Base-by-base conservation (phyloP, 2,797 vertebrate species). In the Diceros bicornis region DNA sequence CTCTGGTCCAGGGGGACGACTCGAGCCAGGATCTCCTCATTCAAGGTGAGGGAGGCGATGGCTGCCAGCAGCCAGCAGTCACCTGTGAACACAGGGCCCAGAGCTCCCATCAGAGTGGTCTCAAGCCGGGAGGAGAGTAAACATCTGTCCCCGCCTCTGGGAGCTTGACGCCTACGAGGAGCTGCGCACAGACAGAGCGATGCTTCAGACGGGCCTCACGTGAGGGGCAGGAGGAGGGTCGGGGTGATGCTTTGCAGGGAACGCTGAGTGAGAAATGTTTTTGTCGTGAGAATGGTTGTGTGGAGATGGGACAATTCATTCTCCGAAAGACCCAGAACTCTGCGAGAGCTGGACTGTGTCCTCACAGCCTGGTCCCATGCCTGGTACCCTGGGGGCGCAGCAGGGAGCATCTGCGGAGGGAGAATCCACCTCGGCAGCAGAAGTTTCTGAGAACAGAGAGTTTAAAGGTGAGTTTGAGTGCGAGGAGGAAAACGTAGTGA, bases 21-120 rank as follows among this genome's bases (percentile, higher is more conserved):
- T 0, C 99, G 98, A 27, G 98, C 98, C 93, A 99, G 98, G 89
- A 99, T 95, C 72, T 99, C 98, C 72, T 99, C 98, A 87, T 99
- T 99, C 96, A 99, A 96, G 12, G 99, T 99, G 96, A 99, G 99
- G 72, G 99, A 99, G 29, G 99, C 99, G 6, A 99, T 99, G 96
- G 99, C 99, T 0, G 99, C 99, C 98, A 99, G 98, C 61, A 99
- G 98, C 99, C 99, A 99, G 98, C 99, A 99, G 98, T 99, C 99
- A 81, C 99, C 99, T 99, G 98, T 18, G 57, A 83, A 97, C 69
- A 95, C 18, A 93, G 37, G 23, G 50, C 4, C 6, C 23, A 57
- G 23, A 69, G 74, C 20, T 32, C 34, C 17, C 37, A 17, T 64
- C 52, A 86, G 84, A 59, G 29, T 23, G 52, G 29, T 29, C 86